Conservation (phyloP, 2,113 vertebrate species). For the Polypterus bichir region DNA sequence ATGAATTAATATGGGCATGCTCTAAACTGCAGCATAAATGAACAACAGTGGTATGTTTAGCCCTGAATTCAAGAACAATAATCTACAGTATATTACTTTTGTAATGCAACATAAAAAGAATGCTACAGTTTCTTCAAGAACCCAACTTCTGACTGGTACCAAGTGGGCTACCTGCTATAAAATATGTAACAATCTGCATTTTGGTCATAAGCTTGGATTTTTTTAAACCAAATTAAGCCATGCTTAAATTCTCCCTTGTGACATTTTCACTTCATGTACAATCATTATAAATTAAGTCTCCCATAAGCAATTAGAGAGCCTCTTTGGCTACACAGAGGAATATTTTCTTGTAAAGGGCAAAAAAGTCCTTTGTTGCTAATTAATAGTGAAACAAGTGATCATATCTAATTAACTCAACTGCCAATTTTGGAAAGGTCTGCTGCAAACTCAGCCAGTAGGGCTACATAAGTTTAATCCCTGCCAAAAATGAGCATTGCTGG, state of each 20-base stretch:
- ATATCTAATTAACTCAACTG: conserved; percentile 61
- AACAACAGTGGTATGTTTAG: no score
- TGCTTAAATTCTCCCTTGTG: conserved; percentile 16
- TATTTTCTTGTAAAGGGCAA: conserved; percentile 42
- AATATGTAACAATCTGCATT: no score
- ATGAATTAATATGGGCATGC: no score
- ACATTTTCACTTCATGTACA: conserved; percentile 46
- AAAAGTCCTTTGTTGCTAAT: conserved; percentile 52
- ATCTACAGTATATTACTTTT: no score
- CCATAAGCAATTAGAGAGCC: background rate
- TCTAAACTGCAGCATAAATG: no score
- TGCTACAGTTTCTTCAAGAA: no score
- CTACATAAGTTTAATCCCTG: background rate
- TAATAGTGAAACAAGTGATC: conserved; percentile 62
- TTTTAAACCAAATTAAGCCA: background rate
- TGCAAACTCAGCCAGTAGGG: background rate
- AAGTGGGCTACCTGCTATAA: no score
- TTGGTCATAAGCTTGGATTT: no score
- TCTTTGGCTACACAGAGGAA: background rate
- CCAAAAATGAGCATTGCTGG: background rate
- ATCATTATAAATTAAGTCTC: conserved; percentile 30
- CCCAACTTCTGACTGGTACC: no score
- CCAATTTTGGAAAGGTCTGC: background rate
- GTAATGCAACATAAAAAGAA: no score
- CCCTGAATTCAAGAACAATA: no score